These are phyloP conservation scores for Odontomachus brunneus DNA, from an alignment of 1,140 invertebrate species.

Conservation along the genomic window DNA sequence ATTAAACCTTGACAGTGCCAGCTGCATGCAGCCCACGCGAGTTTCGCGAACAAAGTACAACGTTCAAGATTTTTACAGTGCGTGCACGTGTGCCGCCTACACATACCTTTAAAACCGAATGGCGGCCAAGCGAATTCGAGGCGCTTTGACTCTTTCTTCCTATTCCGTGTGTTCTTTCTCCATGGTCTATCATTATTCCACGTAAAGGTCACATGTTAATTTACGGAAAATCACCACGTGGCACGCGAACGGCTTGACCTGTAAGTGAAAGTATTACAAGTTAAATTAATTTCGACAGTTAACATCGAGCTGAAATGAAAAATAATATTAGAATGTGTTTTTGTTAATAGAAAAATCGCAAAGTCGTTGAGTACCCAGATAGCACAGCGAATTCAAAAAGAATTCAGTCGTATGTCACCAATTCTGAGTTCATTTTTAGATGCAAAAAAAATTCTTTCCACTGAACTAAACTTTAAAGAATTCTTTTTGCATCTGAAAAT, in stretches of 20 bases:
- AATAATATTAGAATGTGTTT: too few relatives aligned
- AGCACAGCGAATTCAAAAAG: too few relatives aligned
- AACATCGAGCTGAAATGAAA: not conserved
- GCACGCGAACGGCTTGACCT: not conserved
- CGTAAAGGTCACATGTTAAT: not conserved
- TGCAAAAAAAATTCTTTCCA: too few relatives aligned
- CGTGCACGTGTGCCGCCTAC: not conserved
- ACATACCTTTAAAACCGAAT: not conserved
- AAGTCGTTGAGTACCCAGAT: too few relatives aligned
- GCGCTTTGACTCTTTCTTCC: not conserved
- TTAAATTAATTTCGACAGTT: slow-evolving; percentile 4
- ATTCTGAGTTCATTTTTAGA: too few relatives aligned
- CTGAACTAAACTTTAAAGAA: too few relatives aligned
- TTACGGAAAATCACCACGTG: not conserved
- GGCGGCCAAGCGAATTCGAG: not conserved
- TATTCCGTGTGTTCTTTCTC: not conserved
- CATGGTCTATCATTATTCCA: not conserved
- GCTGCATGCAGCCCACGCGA: not conserved
- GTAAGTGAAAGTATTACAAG: not conserved
- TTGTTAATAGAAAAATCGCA: too few relatives aligned
- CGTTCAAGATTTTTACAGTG: slow-evolving; percentile 29
- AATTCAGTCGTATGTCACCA: too few relatives aligned
- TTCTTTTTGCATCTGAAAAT: too few relatives aligned
- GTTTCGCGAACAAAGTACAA: slow-evolving; percentile 49
- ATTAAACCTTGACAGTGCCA: slow-evolving; percentile 48